Base-by-base conservation (phyloP, 2,888 invertebrate genomes). In the Pyrrhosoma nymphula region DNA sequence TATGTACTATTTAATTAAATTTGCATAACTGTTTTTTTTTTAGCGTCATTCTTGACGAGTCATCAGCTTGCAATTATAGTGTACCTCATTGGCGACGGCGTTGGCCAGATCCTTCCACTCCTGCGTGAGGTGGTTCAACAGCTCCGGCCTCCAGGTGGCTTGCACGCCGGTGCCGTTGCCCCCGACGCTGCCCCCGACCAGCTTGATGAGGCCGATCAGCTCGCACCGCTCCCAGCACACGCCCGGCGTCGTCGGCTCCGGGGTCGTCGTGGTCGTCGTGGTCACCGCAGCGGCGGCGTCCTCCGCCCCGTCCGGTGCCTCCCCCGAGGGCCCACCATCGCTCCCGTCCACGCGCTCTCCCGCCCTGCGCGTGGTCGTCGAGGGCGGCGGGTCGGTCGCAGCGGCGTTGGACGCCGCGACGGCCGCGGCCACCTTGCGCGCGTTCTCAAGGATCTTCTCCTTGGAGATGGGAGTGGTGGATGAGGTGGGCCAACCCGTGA, bases 401-500 rank as follows among this genome's bases (percentile, higher is more conserved):
- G 98, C 98, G 60, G 97, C 96, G 0, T 97, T 97, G 0, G 98
- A 97, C 20, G 97, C 97, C 4, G 98, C 98, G 0, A 98, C 98
- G 60, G 98, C 98, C 95, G 98, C 97, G 0, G 97, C 97, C 23
- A 97, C 97, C 97, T 97, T 96, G 89, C 96, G 96, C 3, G 96
- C 96, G 18, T 97, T 97, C 97, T 98, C 98, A 95, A 99, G 96
- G 16, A 98, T 97, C 96, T 98, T 98, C 96, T 99, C 98, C 95
- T 98, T 98, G 0, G 98, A 98, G 96, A 99, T 98, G 0, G 99
- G 98, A 0, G 99, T 99, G 0, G 99, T 99, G 0, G 99, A 98
- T 14, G 98, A 98, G 0, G 98, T 98, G 23, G 99, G 99, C 99
- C 99, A 99, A 30, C 99, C 99, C 26, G 99, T 99, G 96, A 99